Base-by-base conservation (phyloP, 2,113 vertebrate species). In the Stigmatopora nigra region DNA sequence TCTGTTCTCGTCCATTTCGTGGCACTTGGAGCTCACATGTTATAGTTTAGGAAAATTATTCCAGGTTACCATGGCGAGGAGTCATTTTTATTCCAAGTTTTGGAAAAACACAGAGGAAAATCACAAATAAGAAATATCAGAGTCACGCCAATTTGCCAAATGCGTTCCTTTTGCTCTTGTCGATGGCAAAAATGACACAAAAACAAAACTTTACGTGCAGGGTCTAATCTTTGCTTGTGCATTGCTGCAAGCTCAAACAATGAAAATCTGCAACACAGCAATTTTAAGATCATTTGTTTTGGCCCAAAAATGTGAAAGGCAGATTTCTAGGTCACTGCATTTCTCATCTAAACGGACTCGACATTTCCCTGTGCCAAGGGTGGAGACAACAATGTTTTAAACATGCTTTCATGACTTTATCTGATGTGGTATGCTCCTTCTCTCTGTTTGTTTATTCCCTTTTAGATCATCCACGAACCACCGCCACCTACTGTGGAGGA, bases 401-500 rank as follows among this genome's bases (percentile, higher is more conserved):
- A 56, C 20, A 75, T 60, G 53, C 64, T 62, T 76, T 68, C 63
- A 25, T 61, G 48, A 58, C 22, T 64, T 71, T 41, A 38, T 55
- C 58, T 67, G 46, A 79, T 73, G 35, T 61, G 15, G 47, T 25
- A 57, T 22, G 16, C 62, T 57, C 47, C 19, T 45, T 55, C 63
- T 64, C 60, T 65, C 53, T 35, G 31, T 53, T 67, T 63, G 75
- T 52, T 67, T 38, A 60, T 13, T 31, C 11, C 5, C 19, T 36
- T 1, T n/a, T 75, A 92, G 91, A 89, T 91, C 69, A 91, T 92
- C 76, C 89, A 89, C 19, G 91, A 89, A 38, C 87, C 90, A n/a
- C 89, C 90, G 3, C 88, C 91, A 5, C 86, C 89, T 25, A 48
- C 71, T 60, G 63, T 52, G 14, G 89, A 91, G 74, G 90, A 90